Base-by-base conservation (phyloP, 2,888 invertebrate genomes). In the Pristionchus fissidentatus region DNA sequence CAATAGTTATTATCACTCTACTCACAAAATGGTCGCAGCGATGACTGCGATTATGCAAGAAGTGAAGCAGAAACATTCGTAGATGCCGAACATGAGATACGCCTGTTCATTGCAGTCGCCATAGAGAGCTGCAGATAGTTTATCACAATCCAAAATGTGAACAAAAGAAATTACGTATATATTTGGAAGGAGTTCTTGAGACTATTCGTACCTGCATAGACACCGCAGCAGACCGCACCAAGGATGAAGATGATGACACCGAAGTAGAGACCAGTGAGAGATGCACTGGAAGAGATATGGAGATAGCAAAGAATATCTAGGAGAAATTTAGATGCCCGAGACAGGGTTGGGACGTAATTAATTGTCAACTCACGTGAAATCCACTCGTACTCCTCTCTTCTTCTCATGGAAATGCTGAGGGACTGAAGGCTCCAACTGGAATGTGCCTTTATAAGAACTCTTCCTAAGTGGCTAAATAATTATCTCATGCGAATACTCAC, bases 11-110 rank as follows among this genome's bases (percentile, higher is more conserved):
- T 55, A 13, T n/a, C 55, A 22, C 22, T 55, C n/a, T 15, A 66
- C 75, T 49, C 35, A 77, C 75, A 77, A 77, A 32, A 77, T 49
- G 15, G 46, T 46, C 7, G 26, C 75, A 0, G 75, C 75, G 49
- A 77, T 77, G 0, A 77, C 75, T 5, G 81, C 81, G 41, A 62
- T 13, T 13, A 66, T 49, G 32, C 62, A 60, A 22, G 41, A 35
- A 35, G 49, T 8, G 66, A 81, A 81, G 32, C 43, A 60, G 38
- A 81, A 13, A 8, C 22, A 22, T 22, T 81, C 62, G 10, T 66
- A 81, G n/a, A 81, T 32, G 1, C 81, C 81, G 49, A 81, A 49
- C 8, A 81, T 22, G n/a, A 66, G 26, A 55, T 62, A 81, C 10
- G 29, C 81, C 5, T 81, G 15, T 13, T 43, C 46, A 46, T 81